Conservation (phyloP, 2,113 vertebrate genomes). For the Cairina moschata region DNA sequence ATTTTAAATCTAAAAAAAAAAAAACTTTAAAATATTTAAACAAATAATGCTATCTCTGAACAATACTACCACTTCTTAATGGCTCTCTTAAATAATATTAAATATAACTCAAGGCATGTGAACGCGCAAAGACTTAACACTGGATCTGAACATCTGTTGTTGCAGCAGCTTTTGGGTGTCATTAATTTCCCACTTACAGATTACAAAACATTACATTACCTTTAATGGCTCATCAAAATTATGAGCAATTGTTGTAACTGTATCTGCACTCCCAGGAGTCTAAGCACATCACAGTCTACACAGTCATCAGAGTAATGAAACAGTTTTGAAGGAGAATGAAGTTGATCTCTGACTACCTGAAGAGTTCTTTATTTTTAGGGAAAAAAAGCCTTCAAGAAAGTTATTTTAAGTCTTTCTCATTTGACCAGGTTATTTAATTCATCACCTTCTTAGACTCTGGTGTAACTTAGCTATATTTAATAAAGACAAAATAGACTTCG, state of each 20-base stretch:
- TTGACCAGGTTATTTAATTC: background rate
- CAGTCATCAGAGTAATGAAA: background rate
- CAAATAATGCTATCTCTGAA: background rate
- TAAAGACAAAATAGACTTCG: background rate
- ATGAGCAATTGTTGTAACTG: background rate
- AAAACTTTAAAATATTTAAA: background rate
- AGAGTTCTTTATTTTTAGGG: background rate
- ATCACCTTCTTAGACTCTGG: background rate
- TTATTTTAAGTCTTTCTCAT: background rate
- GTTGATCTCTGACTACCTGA: background rate
- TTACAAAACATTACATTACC: constrained; percentile 19
- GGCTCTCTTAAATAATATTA: background rate
- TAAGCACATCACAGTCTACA: background rate
- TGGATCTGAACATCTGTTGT: constrained; percentile 25
- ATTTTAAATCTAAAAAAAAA: background rate
- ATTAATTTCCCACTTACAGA: constrained; percentile 28
- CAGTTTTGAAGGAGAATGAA: background rate
- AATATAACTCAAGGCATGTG: background rate
- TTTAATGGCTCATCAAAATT: constrained; percentile 24
- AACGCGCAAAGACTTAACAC: background rate
- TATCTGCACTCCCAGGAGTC: background rate
- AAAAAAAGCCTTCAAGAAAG: background rate
- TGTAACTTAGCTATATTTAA: background rate
- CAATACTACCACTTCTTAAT: background rate
- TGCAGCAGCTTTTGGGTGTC: background rate